Evolutionary conservation across 2,113 vertebrate species (phyloP), one percentile per base, ranked within the genome.

Genomic region (Atlantisia rogersi): DNA sequence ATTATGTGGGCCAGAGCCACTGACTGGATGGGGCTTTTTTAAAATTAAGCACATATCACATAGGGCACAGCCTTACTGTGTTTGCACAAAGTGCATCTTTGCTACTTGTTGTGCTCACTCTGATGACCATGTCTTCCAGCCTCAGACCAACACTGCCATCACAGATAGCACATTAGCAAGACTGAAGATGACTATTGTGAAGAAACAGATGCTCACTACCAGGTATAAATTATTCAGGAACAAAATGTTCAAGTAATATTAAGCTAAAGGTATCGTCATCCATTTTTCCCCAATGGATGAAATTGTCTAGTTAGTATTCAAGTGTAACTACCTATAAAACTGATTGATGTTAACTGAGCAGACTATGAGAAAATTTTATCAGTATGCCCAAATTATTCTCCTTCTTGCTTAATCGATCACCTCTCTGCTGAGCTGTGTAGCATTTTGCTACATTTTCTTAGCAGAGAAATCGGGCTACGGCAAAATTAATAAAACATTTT

Each of bases 401-500:
- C 65, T 95, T 96, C 92, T 86, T 94, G 80, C 70, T 98, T 98
- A 97, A 97, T 98, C 97, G 97, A 97, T 98, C 94, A 97, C 84
- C 89, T 95, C 86, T 97, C 95, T 92, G 88, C 92, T 97, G 95
- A 97, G 77, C 78, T 96, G 92, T 82, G 75, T 42, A 95, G 79
- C 69, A 24, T 97, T 97, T 97, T 95, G 78, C 90, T 93, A 44
- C 91, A 85, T 97, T 96, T 80, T 91, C 94, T 95, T 97, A 93
- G 80, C 53, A 17, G 39, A 97, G 96, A 97, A 98, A 97, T 86
- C 82, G 58, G 82, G 89, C 91, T 95, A 69, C 79, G 50, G 80
- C 77, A 97, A 96, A 97, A 98, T 97, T 96, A 98, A 98, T 98
- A 98, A 98, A 98, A 97, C 90, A 95, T 98, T 97, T 85, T 39